A percentile compares a stretch with the other conserved stretches of the same genome.
Evolutionary conservation across 2,888 invertebrate species (phyloP).

Genomic region (Anthophora plumipes): DNA sequence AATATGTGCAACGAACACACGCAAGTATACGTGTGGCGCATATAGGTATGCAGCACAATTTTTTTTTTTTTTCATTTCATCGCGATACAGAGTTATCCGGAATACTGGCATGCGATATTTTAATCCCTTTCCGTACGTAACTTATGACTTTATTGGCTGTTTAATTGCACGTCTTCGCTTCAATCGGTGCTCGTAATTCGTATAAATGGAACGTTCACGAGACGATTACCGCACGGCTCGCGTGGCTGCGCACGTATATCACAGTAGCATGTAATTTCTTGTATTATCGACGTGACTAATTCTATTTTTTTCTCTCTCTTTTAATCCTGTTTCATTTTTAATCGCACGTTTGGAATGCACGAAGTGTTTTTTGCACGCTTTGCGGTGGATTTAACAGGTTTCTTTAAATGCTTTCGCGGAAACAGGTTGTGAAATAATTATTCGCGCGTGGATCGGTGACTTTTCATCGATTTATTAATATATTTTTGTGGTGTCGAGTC

Average conservation of each 20-base stretch:
- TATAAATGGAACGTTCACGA: conserved; percentile 4
- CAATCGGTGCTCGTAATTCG: conserved; percentile 6
- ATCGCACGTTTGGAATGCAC: too few species aligned
- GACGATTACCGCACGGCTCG: background rate
- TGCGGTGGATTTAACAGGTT: too few species aligned
- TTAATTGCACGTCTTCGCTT: conserved; percentile 18
- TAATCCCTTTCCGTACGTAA: conserved; percentile 22
- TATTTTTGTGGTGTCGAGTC: too few species aligned
- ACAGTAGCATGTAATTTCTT: background rate
- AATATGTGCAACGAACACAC: too few species aligned
- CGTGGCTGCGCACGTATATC: background rate
- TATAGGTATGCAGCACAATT: background rate
- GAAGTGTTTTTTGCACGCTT: too few species aligned
- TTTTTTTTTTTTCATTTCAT: conserved; percentile 1
- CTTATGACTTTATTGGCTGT: conserved; percentile 2
- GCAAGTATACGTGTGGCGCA: background rate
- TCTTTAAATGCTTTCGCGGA: too few species aligned
- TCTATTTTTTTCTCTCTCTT: background rate
- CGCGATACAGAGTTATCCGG: conserved; percentile 17
- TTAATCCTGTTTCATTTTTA: background rate
- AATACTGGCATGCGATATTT: conserved; percentile 17
- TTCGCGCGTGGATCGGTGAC: too few species aligned
- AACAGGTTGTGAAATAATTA: too few species aligned
- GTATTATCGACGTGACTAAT: background rate
- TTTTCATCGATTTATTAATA: too few species aligned